Evolutionary conservation across 2,797 vertebrate species (phyloP), one percentile per base, ranked within the genome.

Genomic region (Clarias fuscus): DNA sequence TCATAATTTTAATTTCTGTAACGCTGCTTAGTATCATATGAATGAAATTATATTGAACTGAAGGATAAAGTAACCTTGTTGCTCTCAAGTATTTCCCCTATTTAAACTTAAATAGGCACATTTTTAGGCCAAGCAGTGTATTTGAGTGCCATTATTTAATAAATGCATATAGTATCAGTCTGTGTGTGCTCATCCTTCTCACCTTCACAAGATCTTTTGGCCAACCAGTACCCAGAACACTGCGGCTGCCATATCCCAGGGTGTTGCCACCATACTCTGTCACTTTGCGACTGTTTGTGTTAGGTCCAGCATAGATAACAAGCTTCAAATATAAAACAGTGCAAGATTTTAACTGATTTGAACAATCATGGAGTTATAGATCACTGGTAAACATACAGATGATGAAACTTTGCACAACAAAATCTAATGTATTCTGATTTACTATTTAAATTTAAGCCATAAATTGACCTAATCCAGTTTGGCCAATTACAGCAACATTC

Each of bases 131-230:
- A 43, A 1, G 43, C 43, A 48, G 8, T 0, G 43, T 48, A 48
- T 48, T 18, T 43, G 8, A 1, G 4, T 71, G 10, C 20, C 68
- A 15, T 33, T 15, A 68, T 18, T 68, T 65, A 48, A 8, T 68
- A 33, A 70, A 30, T 70, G 2, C 30, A 37, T 70, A 71, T 22
- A 72, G 71, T 5, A 72, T 72, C 77, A 75, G 0, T 65, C 7
- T 73, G 7, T 82, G 20, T 4, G 7, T 48, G 15, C 20, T 53
- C 20, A 27, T 56, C 48, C 56, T 2, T 67, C 88, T 92, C 96
- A 99, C 98, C 98, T 99, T 99, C 80, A 99, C 98, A 91, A 99
- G 96, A 93, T 99, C 98, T 94, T 99, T 99, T 85, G 98, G 98
- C 98, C 98, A 99, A 53, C 98, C 98, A 83, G 98, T 99, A 90